phyloP scores from a whole-genome alignment of 2,888 invertebrate genomes.

The Caenorhabditis uteleia region DNA sequence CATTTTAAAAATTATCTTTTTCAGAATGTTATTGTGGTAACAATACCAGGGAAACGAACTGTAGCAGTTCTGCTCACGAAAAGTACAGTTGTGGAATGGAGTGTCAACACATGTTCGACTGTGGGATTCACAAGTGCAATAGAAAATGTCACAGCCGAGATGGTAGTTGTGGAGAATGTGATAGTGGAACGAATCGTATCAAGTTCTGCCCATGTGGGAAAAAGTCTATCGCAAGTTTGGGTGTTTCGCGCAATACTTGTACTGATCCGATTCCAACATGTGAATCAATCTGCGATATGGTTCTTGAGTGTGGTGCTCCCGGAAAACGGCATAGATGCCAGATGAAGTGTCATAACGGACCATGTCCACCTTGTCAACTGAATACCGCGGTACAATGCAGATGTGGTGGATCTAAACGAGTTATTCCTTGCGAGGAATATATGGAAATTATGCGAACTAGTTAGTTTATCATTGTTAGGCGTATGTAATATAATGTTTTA shows the following conservation, averaged over 20 bases:
- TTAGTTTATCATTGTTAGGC: conserved; percentile 6
- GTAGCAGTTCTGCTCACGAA: conserved; percentile 74
- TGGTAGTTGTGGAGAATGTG: conserved; percentile 76
- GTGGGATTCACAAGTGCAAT: conserved; percentile 77
- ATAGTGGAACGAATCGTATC: conserved; percentile 75
- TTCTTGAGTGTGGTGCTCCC: conserved; percentile 76
- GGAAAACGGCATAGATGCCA: conserved; percentile 78
- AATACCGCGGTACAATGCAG: conserved; percentile 82
- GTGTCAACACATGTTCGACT: conserved; percentile 65
- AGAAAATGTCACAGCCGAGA: conserved; percentile 58
- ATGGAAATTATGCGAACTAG: conserved; percentile 24
- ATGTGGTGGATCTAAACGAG: conserved; percentile 83
- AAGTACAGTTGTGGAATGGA: conserved; percentile 19
- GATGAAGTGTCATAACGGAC: conserved; percentile 77
- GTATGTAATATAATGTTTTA: conserved; percentile 3
- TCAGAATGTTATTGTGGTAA: conserved; percentile 80
- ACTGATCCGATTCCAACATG: conserved; percentile 84
- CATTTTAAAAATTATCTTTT: conserved; percentile 23
- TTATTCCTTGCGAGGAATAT: conserved; percentile 52
- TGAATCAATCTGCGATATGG: conserved; percentile 78
- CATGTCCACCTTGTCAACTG: conserved; percentile 82
- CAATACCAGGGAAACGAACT: conserved; percentile 75
- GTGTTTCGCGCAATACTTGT: conserved; percentile 74
- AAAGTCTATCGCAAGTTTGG: conserved; percentile 72
- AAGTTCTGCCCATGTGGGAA: conserved; percentile 82